Evolutionary conservation across 2,113 vertebrate species (phyloP).

Genomic region (Murina feae): DNA sequence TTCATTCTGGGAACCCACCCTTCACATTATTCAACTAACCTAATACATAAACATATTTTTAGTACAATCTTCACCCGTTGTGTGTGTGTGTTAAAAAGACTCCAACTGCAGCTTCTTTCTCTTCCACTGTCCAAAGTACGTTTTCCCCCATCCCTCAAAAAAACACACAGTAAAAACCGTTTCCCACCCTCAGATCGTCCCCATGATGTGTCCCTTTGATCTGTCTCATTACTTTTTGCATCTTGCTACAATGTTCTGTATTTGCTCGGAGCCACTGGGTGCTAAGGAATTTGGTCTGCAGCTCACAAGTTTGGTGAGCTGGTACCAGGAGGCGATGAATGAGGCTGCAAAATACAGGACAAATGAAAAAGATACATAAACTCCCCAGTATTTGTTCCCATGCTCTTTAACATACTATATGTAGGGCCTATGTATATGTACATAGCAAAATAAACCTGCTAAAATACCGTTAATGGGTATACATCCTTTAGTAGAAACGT

Average conservation of each 20-base stretch:
- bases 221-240: neutral
- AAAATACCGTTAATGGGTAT: neutral
- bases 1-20: neutral
- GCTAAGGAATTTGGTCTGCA: neutral
- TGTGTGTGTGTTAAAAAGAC: neutral
- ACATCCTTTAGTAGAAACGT: neutral
- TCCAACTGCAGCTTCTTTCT: constrained; percentile 1
- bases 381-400: neutral
- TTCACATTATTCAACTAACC: neutral
- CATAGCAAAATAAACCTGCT: neutral
- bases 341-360: constrained; percentile 8
- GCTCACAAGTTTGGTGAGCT: neutral
- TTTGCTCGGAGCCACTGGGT: neutral
- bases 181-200: neutral
- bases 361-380: constrained; percentile 11
- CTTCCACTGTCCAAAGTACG: neutral
- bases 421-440: neutral
- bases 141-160: neutral
- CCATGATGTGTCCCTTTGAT: neutral
- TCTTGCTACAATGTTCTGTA: neutral
- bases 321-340: constrained; percentile 28
- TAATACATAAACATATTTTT: neutral
- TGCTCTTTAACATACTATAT: neutral
- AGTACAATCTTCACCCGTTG: neutral
- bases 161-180: neutral